Percentiles rank a stretch among this genome's conserved stretches.
Conservation (phyloP, 2,888 invertebrate species). For the Operophtera brumata region DNA sequence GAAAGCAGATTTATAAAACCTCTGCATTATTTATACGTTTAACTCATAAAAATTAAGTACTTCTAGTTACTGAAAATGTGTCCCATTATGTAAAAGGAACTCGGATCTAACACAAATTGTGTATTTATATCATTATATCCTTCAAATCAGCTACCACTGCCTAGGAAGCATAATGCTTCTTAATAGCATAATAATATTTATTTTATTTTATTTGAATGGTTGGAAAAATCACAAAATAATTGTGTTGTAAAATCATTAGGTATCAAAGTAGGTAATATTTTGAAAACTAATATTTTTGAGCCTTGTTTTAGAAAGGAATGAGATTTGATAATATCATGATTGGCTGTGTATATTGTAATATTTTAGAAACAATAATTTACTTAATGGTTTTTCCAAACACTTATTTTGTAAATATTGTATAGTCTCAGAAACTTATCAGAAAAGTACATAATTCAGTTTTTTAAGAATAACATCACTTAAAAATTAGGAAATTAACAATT, state of each 20-base stretch:
- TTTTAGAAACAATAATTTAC: background rate
- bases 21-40: background rate
- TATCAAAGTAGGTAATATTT: background rate
- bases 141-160: conserved; percentile 4
- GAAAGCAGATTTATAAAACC: background rate
- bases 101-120: too few species aligned
- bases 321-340: conserved; percentile 1
- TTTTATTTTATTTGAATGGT: background rate
- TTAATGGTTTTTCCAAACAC: conserved; percentile 4
- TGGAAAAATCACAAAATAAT: background rate
- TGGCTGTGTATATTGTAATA: conserved; percentile 10
- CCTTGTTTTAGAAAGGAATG: background rate
- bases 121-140: too few species aligned
- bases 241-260: background rate
- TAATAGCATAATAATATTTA: background rate
- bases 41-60: too few species aligned
- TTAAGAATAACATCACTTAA: background rate
- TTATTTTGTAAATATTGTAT: background rate
- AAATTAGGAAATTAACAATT: too few species aligned
- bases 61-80: too few species aligned
- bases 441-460: background rate
- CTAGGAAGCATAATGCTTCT: background rate
- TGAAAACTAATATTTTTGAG: background rate
- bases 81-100: too few species aligned
- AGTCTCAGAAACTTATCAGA: background rate